Percentiles rank a stretch among this genome's conserved stretches.
These are phyloP conservation scores for Punctoribates punctum DNA, from an alignment of 2,888 invertebrate genomes.

Conservation along the genomic window DNA sequence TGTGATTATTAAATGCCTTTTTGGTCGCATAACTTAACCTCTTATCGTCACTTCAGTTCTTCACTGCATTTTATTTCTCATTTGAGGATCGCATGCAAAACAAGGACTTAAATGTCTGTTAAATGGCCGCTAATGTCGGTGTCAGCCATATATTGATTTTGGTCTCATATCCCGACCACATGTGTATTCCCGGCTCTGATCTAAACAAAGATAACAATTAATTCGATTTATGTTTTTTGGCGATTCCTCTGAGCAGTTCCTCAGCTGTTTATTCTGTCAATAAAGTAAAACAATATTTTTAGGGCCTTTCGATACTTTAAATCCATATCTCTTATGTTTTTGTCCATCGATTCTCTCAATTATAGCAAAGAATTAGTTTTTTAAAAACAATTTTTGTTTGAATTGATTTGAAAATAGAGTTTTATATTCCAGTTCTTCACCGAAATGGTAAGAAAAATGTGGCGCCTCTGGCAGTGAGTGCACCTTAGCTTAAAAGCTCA, in stretches of 20 bases:
- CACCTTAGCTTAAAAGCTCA: slow-evolving; percentile 7
- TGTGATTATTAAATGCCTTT: slow-evolving; percentile 25
- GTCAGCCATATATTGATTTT: too few relatives aligned
- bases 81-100: slow-evolving; percentile 11
- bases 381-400: too few relatives aligned
- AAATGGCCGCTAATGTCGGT: neutral
- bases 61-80: neutral
- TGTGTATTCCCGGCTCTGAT: too few relatives aligned
- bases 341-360: neutral
- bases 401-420: neutral
- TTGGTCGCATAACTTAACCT: slow-evolving; percentile 29
- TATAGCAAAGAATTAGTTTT: neutral
- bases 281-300: too few relatives aligned
- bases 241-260: too few relatives aligned
- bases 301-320: too few relatives aligned
- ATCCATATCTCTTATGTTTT: neutral
- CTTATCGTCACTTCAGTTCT: slow-evolving; percentile 24
- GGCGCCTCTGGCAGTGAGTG: neutral
- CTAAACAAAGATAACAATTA: too few relatives aligned
- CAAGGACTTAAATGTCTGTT: neutral
- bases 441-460: slow-evolving; percentile 2
- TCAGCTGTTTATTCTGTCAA: too few relatives aligned
- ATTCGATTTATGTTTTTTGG: too few relatives aligned
- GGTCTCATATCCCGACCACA: too few relatives aligned
- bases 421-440: neutral